Conservation (phyloP, 1,140 invertebrate genomes). For the Stegodyphus dumicola region DNA sequence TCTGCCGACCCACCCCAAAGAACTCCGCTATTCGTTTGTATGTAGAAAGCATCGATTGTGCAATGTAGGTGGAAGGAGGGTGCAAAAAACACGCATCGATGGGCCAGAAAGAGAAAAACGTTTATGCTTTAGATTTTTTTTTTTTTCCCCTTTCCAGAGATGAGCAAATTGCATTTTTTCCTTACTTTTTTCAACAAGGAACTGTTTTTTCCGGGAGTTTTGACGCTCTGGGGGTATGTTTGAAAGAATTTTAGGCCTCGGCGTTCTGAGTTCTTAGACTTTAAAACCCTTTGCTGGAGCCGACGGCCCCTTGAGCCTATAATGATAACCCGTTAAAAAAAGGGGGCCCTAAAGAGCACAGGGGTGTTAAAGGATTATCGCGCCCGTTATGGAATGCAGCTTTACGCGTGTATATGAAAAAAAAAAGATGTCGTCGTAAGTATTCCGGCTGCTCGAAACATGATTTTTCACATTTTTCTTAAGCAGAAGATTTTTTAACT, state of each 20-base stretch:
- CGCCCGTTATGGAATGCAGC: too few species aligned
- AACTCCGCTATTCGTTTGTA: conserved; percentile 21
- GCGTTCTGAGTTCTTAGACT: conserved; percentile 6
- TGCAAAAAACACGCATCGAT: conserved; percentile 25
- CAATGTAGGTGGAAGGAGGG: not conserved
- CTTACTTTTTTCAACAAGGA: not conserved
- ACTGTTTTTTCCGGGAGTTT: conserved; percentile 6
- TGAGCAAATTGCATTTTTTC: conserved; percentile 15
- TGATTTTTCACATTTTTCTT: too few species aligned
- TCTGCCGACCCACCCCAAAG: not conserved
- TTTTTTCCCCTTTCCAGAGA: not conserved
- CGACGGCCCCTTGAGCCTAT: not conserved
- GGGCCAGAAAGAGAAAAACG: conserved; percentile 12
- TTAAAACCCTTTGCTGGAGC: not conserved
- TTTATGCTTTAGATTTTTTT: conserved; percentile 21
- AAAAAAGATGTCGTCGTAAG: too few species aligned
- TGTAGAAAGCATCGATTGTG: conserved; percentile 17
- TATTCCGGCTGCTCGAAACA: too few species aligned
- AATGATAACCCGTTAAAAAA: not conserved
- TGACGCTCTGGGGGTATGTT: conserved; percentile 18
- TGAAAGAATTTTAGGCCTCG: conserved; percentile 33
- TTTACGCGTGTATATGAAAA: too few species aligned
- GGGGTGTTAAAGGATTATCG: too few species aligned
- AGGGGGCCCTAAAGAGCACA: not conserved
- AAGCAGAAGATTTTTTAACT: too few species aligned